Evolutionary conservation across 2,797 vertebrate genomes (phyloP), one percentile per base, ranked within the genome.

Genomic region (Anguilla megastoma): DNA sequence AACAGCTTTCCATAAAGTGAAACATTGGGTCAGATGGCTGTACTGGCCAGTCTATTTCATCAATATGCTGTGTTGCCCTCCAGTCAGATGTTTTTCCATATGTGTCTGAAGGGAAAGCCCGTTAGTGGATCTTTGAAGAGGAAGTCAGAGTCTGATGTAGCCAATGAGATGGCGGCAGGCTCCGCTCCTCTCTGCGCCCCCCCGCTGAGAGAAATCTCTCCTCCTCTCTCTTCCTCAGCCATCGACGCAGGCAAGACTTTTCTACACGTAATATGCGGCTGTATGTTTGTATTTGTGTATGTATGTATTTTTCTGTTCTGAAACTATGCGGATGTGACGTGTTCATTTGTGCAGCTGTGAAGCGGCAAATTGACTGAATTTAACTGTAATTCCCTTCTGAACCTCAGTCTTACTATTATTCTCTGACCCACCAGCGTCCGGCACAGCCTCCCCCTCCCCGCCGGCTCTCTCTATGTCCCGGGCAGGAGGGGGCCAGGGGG

Each of bases 121-220:
- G 93, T 94, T 0, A 88, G 95, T 89, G 95, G 97, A 0, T 95
- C 95, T 14, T 92, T 98, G 86, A 99, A 99, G 92, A 97, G 98
- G 88, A 99, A 99, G 93, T 98, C 97, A 5, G 98, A 99, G 89
- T 96, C 96, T 1, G 98, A 99, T 90, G 95, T 96, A 83, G 93
- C 97, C 56, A 96, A 95, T 92, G 97, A 96, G 69, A 92, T 93
- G 89, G 85, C 80, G 0, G 88, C 92, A 56, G 95, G 95, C 82
- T 89, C 93, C 30, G 89, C 93, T 27, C 92, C 89, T 89, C 94
- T 88, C 91, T 94, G 94, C 88, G 92, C 91, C 74, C 88, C 90
- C 3, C 88, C 92, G 6, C 87, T 94, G 83, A 95, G 96, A 90
- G 96, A 96, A 80, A 92, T 94, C 0, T 96, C 96, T 89, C 96